phyloP scores from a whole-genome alignment of 2,888 invertebrate species.

The Nemoura dubitans region DNA sequence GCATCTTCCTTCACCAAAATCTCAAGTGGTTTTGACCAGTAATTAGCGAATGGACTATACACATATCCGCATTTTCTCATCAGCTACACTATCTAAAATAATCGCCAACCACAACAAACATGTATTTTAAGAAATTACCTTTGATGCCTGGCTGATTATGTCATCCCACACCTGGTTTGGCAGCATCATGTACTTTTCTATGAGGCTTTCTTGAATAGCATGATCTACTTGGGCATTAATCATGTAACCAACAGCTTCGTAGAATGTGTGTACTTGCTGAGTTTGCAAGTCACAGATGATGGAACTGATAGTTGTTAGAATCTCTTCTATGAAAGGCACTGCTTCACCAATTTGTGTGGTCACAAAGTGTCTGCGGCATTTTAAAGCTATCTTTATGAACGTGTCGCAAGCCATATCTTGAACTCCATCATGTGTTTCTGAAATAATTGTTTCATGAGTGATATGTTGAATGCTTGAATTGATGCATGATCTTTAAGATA shows the following conservation, averaged over 20 bases:
- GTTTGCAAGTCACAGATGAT: slow-evolving; percentile 99
- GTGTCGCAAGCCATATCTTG: slow-evolving; percentile 99
- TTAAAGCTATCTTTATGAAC: slow-evolving; percentile 98
- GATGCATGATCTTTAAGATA: not conserved
- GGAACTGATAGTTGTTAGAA: slow-evolving; percentile 92
- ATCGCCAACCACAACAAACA: too few relatives aligned
- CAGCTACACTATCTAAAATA: too few relatives aligned
- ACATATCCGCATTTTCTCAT: too few relatives aligned
- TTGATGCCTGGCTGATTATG: slow-evolving; percentile 94
- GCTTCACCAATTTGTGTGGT: slow-evolving; percentile 95
- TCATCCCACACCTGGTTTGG: slow-evolving; percentile 99
- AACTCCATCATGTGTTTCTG: slow-evolving; percentile 98
- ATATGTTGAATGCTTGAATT: not conserved
- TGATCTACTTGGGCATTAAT: slow-evolving; percentile 95
- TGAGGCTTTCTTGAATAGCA: slow-evolving; percentile 89
- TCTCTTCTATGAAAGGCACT: slow-evolving; percentile 98
- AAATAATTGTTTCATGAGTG: slow-evolving; percentile 58
- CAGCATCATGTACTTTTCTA: slow-evolving; percentile 96
- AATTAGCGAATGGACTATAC: too few relatives aligned
- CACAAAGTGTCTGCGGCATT: slow-evolving; percentile 98
- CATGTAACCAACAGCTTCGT: slow-evolving; percentile 99
- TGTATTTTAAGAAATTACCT: slow-evolving; percentile 60
- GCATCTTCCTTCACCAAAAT: too few relatives aligned
- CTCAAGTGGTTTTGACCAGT: too few relatives aligned
- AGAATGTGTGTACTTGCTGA: slow-evolving; percentile 98